Conservation (phyloP, 1,140 invertebrate species). For the Drosophila tani region DNA sequence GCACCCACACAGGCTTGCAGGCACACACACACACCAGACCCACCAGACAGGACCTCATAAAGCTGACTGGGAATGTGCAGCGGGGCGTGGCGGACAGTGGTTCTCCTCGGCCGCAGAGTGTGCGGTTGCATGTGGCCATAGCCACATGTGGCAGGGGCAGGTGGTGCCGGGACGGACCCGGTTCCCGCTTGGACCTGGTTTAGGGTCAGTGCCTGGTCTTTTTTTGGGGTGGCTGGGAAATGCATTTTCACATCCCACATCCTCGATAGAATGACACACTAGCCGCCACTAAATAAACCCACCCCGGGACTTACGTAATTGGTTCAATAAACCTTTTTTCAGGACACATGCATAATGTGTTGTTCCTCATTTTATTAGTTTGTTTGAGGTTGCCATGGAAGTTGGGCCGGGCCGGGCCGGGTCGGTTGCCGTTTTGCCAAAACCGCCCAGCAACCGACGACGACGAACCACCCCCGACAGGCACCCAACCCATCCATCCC, state of each 20-base stretch:
- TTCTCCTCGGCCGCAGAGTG: slow-evolving; percentile 68
- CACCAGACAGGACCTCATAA: slow-evolving; percentile 52
- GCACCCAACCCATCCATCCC: slow-evolving; percentile 3
- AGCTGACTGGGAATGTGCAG: slow-evolving; percentile 69
- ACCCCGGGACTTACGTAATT: slow-evolving; percentile 68
- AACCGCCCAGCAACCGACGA: slow-evolving; percentile 32
- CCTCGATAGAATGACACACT: slow-evolving; percentile 58
- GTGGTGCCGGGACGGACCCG: slow-evolving; percentile 10
- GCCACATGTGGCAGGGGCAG: slow-evolving; percentile 54
- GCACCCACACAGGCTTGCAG: slow-evolving; percentile 30
- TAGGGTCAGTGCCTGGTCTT: slow-evolving; percentile 65
- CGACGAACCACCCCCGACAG: slow-evolving; percentile 23
- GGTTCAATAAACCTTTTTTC: slow-evolving; percentile 79
- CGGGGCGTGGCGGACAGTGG: slow-evolving; percentile 61
- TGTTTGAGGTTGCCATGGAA: slow-evolving; percentile 73
- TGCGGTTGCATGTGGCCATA: slow-evolving; percentile 64
- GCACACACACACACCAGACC: neutral
- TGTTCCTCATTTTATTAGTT: slow-evolving; percentile 56
- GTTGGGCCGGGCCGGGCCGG: slow-evolving; percentile 23
- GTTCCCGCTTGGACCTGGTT: slow-evolving; percentile 7
- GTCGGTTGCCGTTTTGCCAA: slow-evolving; percentile 60
- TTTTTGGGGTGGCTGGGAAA: slow-evolving; percentile 67
- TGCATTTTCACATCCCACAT: slow-evolving; percentile 61
- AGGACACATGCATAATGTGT: slow-evolving; percentile 50
- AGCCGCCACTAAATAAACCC: slow-evolving; percentile 21